phyloP scores from a whole-genome alignment of 2,888 invertebrate species.

The Galeopsomyia nigrocyanea region DNA sequence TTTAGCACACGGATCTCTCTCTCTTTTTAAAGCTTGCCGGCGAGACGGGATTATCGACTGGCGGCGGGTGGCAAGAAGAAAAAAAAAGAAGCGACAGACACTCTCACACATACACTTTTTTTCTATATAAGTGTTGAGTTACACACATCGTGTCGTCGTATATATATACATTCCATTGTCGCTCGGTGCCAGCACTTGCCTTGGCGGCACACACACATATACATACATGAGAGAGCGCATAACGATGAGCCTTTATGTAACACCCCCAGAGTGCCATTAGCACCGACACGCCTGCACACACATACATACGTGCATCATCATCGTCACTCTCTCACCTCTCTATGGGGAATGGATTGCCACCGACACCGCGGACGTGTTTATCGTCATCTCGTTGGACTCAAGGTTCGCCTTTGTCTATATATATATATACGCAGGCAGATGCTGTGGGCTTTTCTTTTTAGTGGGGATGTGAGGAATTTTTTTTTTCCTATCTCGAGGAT shows the following conservation, averaged over 20 bases:
- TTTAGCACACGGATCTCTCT: too few species aligned
- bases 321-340: too few species aligned
- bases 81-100: too few species aligned
- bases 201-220: background rate
- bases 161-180: slow-evolving; percentile 38
- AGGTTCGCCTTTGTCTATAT: background rate
- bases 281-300: too few species aligned
- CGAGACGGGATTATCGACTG: slow-evolving; percentile 49
- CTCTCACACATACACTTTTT: too few species aligned
- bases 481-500: too few species aligned
- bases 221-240: background rate
- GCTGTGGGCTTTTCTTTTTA: too few species aligned
- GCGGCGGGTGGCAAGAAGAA: background rate
- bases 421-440: background rate
- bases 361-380: too few species aligned
- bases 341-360: too few species aligned
- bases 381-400: background rate
- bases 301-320: too few species aligned
- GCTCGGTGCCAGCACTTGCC: background rate
- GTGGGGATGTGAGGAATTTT: too few species aligned
- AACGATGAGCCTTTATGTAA: slow-evolving; percentile 12
- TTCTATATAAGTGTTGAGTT: slow-evolving; percentile 20
- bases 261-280: background rate
- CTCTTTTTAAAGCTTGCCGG: slow-evolving; percentile 27
- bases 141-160: slow-evolving; percentile 7